Base-by-base conservation (phyloP, 2,888 invertebrate species). In the Hipparchia semele region DNA sequence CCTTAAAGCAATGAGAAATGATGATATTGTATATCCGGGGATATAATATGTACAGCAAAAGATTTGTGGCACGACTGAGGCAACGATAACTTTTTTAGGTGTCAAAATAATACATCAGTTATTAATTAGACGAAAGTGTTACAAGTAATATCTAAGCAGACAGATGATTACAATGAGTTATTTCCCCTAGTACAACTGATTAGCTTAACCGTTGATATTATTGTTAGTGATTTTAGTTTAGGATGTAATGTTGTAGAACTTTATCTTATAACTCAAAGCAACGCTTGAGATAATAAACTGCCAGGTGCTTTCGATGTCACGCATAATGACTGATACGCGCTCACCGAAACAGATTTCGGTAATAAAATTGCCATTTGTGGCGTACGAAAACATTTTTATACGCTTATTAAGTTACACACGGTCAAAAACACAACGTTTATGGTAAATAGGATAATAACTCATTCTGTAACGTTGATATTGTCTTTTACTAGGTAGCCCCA, bases 341-440 rank as follows among this genome's bases (percentile, higher is more conserved):
- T 71, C 60, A 68, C 71, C 51, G 46, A 71, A 75, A 75, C 62
- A 70, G 62, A 75, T 71, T 73, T 69, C 61, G 46, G 75, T 68
- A 66, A 69, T 73, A 75, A 75, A 71, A 49, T 75, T 58, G 66
- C 68, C 68, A 72, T 73, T 75, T 75, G 64, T 66, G 66, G 46
- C 61, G 56, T 64, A 73, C 62, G 58, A 64, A 73, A 67, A 67
- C 62, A 70, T 56, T 72, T 68, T 73, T 75, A 72, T 75, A 71
- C 67, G 58, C 65, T 64, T 75, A 75, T 75, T 73, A 71, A 73
- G 68, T 59, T 69, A 58, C 71, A 69, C 73, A 69, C 51, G 61
- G 68, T 67, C 54, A 64, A 65, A 71, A 58, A 69, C 53, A 53
- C 53, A 58, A 49, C 61, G 58, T 61, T 75, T 73, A 71, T 45